Base-by-base conservation (phyloP, 2,113 vertebrate species). In the Vulpes vulpes region DNA sequence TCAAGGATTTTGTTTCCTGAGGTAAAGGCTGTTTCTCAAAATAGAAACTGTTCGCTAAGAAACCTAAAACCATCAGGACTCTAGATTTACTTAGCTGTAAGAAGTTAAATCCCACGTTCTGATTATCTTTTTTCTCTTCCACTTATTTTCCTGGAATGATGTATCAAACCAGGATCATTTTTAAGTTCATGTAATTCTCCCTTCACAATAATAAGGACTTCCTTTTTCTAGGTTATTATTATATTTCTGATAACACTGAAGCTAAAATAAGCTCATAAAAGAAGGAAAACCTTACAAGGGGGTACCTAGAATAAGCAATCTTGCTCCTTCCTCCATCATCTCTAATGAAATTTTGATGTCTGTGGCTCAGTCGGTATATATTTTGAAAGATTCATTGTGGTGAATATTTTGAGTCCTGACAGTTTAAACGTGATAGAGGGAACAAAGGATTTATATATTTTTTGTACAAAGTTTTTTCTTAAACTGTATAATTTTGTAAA, bases 401-500 rank as follows among this genome's bases (percentile, higher is more conserved):
- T 98, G 98, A 98, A 98, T 91, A 69, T 98, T 98, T 98, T 87
- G 88, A 99, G 98, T 99, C 98, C 97, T 98, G 98, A 97, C 98
- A 97, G 97, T 98, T 98, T 98, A 98, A 98, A 98, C 96, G 53
- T 91, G 97, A 98, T 98, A 98, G 98, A 98, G 98, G 99, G 98
- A 99, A 98, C 98, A 99, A 99, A 98, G 98, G 98, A 98, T 99
- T 99, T 99, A 99, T 99, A 99, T 99, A 99, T 99, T 98, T 99
- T 98, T 98, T 99, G 99, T 99, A 99, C 98, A 99, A 98, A 99
- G 98, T 91, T 99, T 99, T 99, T 99, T 99, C 98, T 99, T 99
- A 99, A 99, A 97, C 96, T 99, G 99, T 99, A 99, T 99, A 98
- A 99, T 99, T 99, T 98, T 99, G 99, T 99, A 99, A 99, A 99